Base-by-base conservation (phyloP, 1,140 invertebrate species). In the Trinorchestia longiramus region DNA sequence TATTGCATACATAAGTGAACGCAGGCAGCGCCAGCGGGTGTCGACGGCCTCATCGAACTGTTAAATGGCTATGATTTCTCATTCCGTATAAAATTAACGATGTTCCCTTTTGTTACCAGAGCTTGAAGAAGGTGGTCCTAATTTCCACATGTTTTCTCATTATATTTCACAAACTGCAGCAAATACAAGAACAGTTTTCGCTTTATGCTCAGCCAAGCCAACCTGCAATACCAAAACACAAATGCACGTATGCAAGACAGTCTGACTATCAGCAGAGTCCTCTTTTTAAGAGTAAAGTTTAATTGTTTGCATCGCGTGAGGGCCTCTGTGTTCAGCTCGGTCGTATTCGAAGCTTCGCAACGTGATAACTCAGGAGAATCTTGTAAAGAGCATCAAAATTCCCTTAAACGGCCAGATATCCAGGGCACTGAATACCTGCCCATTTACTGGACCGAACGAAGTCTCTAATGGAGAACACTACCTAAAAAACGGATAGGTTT, bases 401-500 rank as follows among this genome's bases (percentile, higher is more conserved):
- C 15, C 62, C 62, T 77, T 77, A 77, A 77, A 77, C 62, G 62
- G 62, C 62, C 62, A 19, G 28, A 77, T 77, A 77, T 77, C 62
- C 62, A 77, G 28, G 36, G 11, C 62, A 77, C 62, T 28, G 62
- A 77, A 77, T 77, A 77, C 62, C 62, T 77, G 62, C 62, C 62
- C 62, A 77, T 77, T 77, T 77, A 36, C 62, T 77, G 15, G 62
- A 77, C 62, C 62, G 62, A 77, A 77, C 62, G 11, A 77, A 77
- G 62, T 36, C 62, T 36, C 62, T 77, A 77, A 77, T 77, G 62
- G 62, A 77, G 62, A 77, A 77, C 15, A 36, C 62, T 77, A 77
- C 62, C 62, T 77, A 77, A 91, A 91, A 91, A 91, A 91, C 88
- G 41, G 88, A 91, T 43, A 91, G 41, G 41, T 91, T 91, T 91